Percentiles rank a stretch among this genome's conserved stretches.
Conservation (phyloP, 2,888 invertebrate species). For the Aporophyla lueneburgensis region DNA sequence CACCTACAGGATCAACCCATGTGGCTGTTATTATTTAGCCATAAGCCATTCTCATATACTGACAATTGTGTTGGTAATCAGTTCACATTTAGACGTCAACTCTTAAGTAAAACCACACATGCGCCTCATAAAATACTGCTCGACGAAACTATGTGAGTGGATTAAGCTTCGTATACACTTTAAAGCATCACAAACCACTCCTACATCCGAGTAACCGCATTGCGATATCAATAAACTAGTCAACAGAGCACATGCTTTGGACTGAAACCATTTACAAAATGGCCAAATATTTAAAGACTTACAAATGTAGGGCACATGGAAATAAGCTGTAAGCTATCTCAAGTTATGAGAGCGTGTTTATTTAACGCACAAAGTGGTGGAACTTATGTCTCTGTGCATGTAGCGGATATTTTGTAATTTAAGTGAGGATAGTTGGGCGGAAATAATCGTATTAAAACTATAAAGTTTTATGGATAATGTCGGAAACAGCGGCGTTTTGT, state of each 20-base stretch:
- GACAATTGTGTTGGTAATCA: too few relatives aligned
- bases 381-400: not conserved
- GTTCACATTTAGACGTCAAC: too few relatives aligned
- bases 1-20: too few relatives aligned
- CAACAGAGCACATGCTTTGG: conserved; percentile 17
- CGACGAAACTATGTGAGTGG: not conserved
- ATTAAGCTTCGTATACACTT: not conserved
- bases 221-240: conserved; percentile 49
- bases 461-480: not conserved
- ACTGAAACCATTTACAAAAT: conserved; percentile 37
- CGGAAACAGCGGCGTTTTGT: not conserved
- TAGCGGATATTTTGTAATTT: conserved; percentile 4
- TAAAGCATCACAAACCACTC: not conserved
- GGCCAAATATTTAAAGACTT: conserved; percentile 42
- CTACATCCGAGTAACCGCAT: conserved; percentile 2
- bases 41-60: too few relatives aligned
- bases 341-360: conserved; percentile 9
- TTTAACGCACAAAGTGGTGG: not conserved
- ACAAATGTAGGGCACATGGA: conserved; percentile 30
- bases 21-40: too few relatives aligned
- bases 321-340: conserved; percentile 36
- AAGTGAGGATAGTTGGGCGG: too few relatives aligned
- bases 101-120: too few relatives aligned
- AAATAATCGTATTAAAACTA: conserved; percentile 9
- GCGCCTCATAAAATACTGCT: too few relatives aligned